Conservation (phyloP, 2,113 vertebrate genomes). For the Okapia johnstoni region DNA sequence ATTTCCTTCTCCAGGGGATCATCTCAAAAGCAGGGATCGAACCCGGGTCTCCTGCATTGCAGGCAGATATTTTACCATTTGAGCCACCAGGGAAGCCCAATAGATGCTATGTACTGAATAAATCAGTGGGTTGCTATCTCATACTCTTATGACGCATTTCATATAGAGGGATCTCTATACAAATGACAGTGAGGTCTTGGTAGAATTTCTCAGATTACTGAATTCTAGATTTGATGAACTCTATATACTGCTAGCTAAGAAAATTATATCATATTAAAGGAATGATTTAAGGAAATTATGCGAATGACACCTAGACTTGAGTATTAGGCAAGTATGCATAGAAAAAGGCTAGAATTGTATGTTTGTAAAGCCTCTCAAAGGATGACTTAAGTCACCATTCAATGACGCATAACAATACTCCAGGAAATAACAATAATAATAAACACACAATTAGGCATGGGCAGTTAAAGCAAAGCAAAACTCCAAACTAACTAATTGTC, state of each 20-base stretch:
- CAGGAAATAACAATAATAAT: neutral
- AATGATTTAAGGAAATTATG: neutral
- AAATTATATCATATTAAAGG: neutral
- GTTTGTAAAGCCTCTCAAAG: neutral
- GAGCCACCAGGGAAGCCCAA: neutral
- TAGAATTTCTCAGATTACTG: neutral
- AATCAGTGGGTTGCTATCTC: neutral
- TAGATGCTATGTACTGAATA: neutral
- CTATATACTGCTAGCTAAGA: neutral
- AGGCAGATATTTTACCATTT: neutral
- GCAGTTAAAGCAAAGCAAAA: neutral
- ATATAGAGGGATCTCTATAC: neutral
- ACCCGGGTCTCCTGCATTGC: neutral
- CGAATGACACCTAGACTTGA: neutral
- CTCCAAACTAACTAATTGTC: neutral
- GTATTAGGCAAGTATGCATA: neutral
- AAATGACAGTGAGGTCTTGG: neutral
- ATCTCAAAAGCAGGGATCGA: neutral
- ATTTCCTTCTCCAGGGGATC: neutral
- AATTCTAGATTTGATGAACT: constrained; percentile 27
- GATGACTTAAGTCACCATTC: neutral
- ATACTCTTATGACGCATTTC: neutral
- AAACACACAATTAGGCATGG: neutral
- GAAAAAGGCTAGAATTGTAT: neutral
- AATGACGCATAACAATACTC: neutral